Base-by-base conservation (phyloP, 2,888 invertebrate genomes). In the Lasioglossum oenotherae region DNA sequence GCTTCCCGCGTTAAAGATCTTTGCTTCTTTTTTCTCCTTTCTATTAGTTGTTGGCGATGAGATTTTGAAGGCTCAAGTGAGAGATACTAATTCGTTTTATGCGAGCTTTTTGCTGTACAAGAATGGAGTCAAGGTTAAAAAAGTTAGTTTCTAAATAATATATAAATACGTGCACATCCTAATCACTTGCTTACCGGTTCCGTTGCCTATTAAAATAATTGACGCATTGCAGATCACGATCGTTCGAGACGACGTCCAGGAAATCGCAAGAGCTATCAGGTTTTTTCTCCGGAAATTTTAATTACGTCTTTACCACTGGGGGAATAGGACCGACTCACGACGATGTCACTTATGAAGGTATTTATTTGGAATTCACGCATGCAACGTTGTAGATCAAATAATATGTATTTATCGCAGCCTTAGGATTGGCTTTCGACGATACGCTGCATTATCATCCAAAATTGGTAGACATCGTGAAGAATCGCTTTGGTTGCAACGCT, bases 241-340 rank as follows among this genome's bases (percentile, higher is more conserved):
- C 41, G 96, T 98, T 90, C 96, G 96, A 80, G 98, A 98, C 94
- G 95, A 96, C 79, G 93, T 97, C 4, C 95, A 96, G 44, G 96
- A 95, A 73, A 97, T 98, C 82, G 96, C 97, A 6, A 92, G 96
- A 41, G 97, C 97, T 95, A 96, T 98, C 4, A 94, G 94, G 74
- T 87, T 95, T 64, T 64, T 97, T 97, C 93, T 97, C 97, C 4
- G 91, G 94, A 4, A 95, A 93, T 78, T 97, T 95, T 93, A 96
- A 96, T 72, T 96, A 97, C 94, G 97, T 98, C 14, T 96, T 98
- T 81, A 98, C 98, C 0, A 96, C 97, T 0, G 98, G 98, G 35
- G 98, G 98, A 53, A 97, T 98, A 85, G 98, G 98, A 23, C 97
- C 97, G 1, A 98, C 98, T 27, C 97, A 98, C 93, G 98, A 98